phyloP scores from a whole-genome alignment of 2,113 vertebrate species.

The Cairina moschata region DNA sequence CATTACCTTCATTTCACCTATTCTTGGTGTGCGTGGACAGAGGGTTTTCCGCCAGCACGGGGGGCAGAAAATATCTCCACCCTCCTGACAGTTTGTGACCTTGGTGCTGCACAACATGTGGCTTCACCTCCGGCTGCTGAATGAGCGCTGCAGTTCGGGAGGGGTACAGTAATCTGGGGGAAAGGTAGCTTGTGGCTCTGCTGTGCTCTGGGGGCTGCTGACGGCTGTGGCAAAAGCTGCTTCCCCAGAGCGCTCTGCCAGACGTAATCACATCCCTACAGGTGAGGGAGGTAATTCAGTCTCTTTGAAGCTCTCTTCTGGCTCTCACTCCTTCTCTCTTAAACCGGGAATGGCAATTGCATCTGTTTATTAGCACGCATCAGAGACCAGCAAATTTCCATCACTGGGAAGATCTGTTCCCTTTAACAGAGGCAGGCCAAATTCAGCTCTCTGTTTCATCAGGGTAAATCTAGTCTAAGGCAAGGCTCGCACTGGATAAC shows the following conservation, averaged over 20 bases:
- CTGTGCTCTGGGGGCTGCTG: neutral
- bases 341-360: neutral
- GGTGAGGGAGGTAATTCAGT: conserved; percentile 12
- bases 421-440: neutral
- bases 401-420: neutral
- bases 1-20: neutral
- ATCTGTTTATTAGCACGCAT: conserved; percentile 18
- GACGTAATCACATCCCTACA: conserved; percentile 15
- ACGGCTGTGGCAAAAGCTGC: neutral
- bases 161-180: neutral
- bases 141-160: neutral
- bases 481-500: neutral
- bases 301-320: conserved; percentile 4
- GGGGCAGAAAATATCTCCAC: neutral
- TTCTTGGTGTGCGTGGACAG: neutral
- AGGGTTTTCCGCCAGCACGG: neutral
- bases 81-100: neutral
- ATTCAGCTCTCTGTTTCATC: neutral
- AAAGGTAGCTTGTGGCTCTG: neutral
- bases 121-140: conserved; percentile 1
- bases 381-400: neutral
- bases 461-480: neutral
- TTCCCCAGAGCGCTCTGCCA: neutral
- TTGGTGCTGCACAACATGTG: neutral
- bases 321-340: neutral